Evolutionary conservation across 2,888 invertebrate species (phyloP), one percentile per base, ranked within the genome.

Genomic region (Aelia acuminata): DNA sequence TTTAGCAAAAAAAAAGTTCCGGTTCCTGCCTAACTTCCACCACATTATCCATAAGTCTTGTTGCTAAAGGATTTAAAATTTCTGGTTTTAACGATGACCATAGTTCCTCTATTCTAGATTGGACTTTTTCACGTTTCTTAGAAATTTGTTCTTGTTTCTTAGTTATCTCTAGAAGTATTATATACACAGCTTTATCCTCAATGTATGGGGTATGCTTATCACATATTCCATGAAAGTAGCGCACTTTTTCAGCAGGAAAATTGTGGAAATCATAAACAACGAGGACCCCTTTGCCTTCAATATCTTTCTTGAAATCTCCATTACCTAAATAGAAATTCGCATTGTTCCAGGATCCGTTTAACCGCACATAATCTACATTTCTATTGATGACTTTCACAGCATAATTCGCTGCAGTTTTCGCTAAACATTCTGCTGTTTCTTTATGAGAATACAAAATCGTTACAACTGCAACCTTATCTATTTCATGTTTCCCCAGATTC

Each of bases 191-290:
- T 20, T 85, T 50, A 43, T 49, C 39, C 48, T 85, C 43, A 4
- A 85, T 57, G 50, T 35, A 85, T 20, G 85, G 85, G 1, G 85
- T 50, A 26, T 57, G 26, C 39, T 57, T 85, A 35, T 85, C 85
- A 57, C 57, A 85, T 50, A 85, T 57, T 13, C n/a, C 50, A 85
- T 85, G 85, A 43, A 85, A 85, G n/a, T 39, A n/a, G 3, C 43
- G 18, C 10, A 53, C 85, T 35, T 50, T 53, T 13, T 85, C 43
- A 43, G 53, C 39, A 57, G 31, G 48, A 20, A 85, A 26, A 39
- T 85, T 57, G 20, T 85, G 50, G n/a, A 85, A 85, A 57, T 57
- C 43, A n/a, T 50, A 53, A 43, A 85, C 57, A 10, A 85, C 50
- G 15, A 85, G 11, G 7, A 43, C 57, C 3, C 85, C 53, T n/a